Evolutionary conservation across 2,888 invertebrate species (phyloP).

Genomic region (Calameuta pallipes): DNA sequence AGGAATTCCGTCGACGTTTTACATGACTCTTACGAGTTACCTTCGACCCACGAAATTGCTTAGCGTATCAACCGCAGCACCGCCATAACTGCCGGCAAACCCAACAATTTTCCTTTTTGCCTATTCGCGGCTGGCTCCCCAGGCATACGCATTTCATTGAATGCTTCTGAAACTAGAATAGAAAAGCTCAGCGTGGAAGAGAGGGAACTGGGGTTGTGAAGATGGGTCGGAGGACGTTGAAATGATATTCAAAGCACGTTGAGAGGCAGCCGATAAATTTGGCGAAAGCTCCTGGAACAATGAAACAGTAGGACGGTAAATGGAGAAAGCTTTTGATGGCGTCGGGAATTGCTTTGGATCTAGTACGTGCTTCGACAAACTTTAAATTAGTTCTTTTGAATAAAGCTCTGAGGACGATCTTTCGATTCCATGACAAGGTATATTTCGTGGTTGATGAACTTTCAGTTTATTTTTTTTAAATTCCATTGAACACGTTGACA

Average conservation of each 20-base stretch:
- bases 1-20: background rate
- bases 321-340: background rate
- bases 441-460: background rate
- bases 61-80: background rate
- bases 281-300: background rate
- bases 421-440: background rate
- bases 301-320: background rate
- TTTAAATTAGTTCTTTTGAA: constrained; percentile 4
- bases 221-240: background rate
- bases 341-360: background rate
- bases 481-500: background rate
- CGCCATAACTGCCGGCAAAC: background rate
- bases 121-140: background rate
- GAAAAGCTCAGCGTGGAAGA: background rate
- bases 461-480: background rate
- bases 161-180: background rate
- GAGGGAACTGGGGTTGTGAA: too few species aligned
- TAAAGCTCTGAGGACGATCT: background rate
- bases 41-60: background rate
- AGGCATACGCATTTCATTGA: background rate
- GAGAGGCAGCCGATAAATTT: constrained; percentile 6
- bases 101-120: background rate
- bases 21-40: too few species aligned
- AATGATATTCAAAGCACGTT: constrained; percentile 5
- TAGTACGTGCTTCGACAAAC: constrained; percentile 2